Evolutionary conservation across 2,797 vertebrate genomes (phyloP), one percentile per base, ranked within the genome.

Genomic region (Okamejei kenojei): DNA sequence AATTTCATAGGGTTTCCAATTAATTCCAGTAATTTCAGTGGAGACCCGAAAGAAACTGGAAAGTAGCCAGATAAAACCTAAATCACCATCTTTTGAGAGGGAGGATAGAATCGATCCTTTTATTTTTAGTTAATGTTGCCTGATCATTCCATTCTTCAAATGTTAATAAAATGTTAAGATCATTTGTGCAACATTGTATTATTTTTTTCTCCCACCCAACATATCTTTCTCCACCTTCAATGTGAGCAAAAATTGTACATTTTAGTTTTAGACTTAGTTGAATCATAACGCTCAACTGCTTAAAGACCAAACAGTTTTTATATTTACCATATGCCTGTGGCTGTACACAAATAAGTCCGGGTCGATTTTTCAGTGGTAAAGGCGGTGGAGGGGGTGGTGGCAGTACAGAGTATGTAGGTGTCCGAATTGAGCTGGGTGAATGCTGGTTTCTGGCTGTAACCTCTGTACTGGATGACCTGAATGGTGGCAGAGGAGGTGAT

Each of bases 391-490:
- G 94, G 93, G 71, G 80, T 35, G 54, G 93, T 95, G 94, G 26
- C 94, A 95, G 94, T 94, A 73, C 19, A 92, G 38, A 2, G 35
- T 54, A 8, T 11, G n/a, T 23, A 54, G 90, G 26, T 90, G 95
- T 93, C 96, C 96, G 13, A 94, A 95, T 82, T 94, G 96, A n/a
- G 95, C 95, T 10, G 94, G 94, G 94, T 93, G 96, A 95, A 21
- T 97, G 96, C 78, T 97, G 97, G 95, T 96, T 97, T 94, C 97
- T 98, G 95, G 96, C 97, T 1, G 98, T 97, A 78, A 99, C 96
- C 94, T 99, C 99, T 0, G 98, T 99, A 86, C 96, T 96, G 77
- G 99, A 97, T 8, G 98, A 99, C 76, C 98, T 97, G 17, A 97
- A 96, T 0, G 99, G 99, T 19, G 98, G 98, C 90, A 96, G 97